These are phyloP conservation scores for Lithobates sylvaticus DNA, from an alignment of 2,797 vertebrate genomes.

Conservation along the genomic window DNA sequence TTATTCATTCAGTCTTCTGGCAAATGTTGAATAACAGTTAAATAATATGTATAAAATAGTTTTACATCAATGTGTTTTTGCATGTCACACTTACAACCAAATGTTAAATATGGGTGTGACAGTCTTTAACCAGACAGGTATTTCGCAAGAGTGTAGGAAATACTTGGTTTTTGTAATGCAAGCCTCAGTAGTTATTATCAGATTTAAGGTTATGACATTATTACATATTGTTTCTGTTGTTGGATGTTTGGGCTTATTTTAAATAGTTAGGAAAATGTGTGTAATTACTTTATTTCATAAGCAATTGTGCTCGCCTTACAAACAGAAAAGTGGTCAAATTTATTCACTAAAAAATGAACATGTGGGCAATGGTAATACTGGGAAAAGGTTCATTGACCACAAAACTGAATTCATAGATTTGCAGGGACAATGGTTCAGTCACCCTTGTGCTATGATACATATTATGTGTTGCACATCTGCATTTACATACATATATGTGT, in stretches of 20 bases:
- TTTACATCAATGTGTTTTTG: conserved; percentile 17
- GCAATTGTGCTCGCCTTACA: too few species aligned
- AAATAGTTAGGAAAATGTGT: too few species aligned
- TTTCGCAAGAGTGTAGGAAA: conserved; percentile 33
- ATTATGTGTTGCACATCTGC: too few species aligned
- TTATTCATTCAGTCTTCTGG: neutral
- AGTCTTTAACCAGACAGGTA: conserved; percentile 24
- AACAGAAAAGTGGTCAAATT: too few species aligned
- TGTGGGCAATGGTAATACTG: too few species aligned
- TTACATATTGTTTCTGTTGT: neutral
- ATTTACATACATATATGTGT: too few species aligned
- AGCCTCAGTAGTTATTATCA: neutral
- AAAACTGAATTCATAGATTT: too few species aligned
- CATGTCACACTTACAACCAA: conserved; percentile 2
- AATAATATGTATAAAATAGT: neutral
- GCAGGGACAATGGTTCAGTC: too few species aligned
- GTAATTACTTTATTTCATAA: neutral
- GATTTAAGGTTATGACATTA: neutral
- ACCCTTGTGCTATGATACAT: too few species aligned
- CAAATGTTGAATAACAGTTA: neutral
- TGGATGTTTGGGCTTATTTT: neutral
- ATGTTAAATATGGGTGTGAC: conserved; percentile 37
- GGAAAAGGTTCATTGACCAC: too few species aligned
- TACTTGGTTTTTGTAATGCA: neutral
- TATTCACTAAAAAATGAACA: too few species aligned